These are phyloP conservation scores for Phyllotreta cruciferae DNA, from an alignment of 2,888 invertebrate genomes.

Conservation along the genomic window DNA sequence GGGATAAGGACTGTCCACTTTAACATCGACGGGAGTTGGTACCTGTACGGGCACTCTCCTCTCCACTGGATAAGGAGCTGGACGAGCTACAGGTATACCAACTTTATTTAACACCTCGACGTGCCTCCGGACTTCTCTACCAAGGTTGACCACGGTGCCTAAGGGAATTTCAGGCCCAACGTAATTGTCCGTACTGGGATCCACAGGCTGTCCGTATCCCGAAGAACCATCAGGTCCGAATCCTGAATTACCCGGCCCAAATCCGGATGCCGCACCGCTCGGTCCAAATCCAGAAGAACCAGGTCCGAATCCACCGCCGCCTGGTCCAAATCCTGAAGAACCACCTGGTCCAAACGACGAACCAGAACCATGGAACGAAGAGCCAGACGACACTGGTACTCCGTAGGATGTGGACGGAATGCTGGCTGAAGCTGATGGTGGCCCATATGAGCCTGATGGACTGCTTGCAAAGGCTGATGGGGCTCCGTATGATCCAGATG, in stretches of 20 bases:
- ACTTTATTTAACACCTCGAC: slow-evolving; percentile 60
- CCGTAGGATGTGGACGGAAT: background rate
- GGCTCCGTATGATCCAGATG: background rate
- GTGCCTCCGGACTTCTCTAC: slow-evolving; percentile 47
- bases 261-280: too few relatives aligned
- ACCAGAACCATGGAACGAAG: slow-evolving; percentile 3
- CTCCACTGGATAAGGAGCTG: slow-evolving; percentile 59
- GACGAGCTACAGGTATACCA: slow-evolving; percentile 63
- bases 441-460: too few relatives aligned
- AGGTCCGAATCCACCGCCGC: slow-evolving; percentile 1
- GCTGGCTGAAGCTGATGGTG: background rate
- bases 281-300: too few relatives aligned
- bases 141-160: slow-evolving; percentile 40
- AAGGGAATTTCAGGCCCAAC: slow-evolving; percentile 26
- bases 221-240: slow-evolving; percentile 7
- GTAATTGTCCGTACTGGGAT: background rate
- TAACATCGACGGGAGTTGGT: slow-evolving; percentile 53
- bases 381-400: too few relatives aligned
- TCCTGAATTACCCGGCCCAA: background rate
- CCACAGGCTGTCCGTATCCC: slow-evolving; percentile 6
- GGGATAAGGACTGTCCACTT: slow-evolving; percentile 58
- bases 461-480: background rate
- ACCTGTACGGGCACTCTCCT: slow-evolving; percentile 54
- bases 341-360: background rate
- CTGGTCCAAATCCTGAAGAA: slow-evolving; percentile 14